Evolutionary conservation across 92 coral and sea anemone genomes (phyloP), one percentile per base, ranked within the genome.

Genomic region (Palythoa heliodiscus): DNA sequence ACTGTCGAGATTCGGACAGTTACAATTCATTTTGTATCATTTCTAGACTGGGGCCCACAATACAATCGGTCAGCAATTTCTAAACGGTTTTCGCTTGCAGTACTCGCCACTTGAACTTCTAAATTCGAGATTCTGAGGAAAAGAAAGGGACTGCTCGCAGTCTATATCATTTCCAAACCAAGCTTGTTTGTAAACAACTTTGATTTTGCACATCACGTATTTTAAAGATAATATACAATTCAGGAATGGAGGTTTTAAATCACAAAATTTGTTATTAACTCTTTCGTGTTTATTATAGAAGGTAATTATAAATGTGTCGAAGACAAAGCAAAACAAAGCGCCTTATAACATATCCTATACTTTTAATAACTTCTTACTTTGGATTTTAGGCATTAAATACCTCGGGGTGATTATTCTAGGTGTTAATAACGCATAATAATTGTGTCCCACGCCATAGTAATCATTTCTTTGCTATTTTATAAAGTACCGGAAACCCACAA

Each of bases 401-500:
- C 43, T 23, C 40, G 24, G 14, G 68, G 5, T 25, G n/a, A 53
- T 54, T 54, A 76, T 23, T 25, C 14, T 24, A 13, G 67, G 37
- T 52, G 20, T 52, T 25, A 76, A 76, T 54, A 53, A 25, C 47
- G 11, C 20, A 20, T 37, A 54, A 54, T 25, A 52, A 47, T 76
- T 16, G 58, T 52, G 43, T 53, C 68, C 40, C 25, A 17, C 66
- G 81, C 40, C 38, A 53, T 52, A 23, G 12, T 52, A 55, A 76
- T 54, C 39, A 76, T 7, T 47, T 54, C 81, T 29, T 54, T 54
- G 25, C 20, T 25, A 15, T 2, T 52, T 76, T 25, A 76, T 29
- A 17, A 76, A 58, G 38, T 7, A 52, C 24, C 81, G 81, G 81
- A 63, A 76, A 76, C 37, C 81, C 67, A 52, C 66, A 15, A 13